Conservation (phyloP, 2,888 invertebrate species). For the Epiperipatus broadwayi region DNA sequence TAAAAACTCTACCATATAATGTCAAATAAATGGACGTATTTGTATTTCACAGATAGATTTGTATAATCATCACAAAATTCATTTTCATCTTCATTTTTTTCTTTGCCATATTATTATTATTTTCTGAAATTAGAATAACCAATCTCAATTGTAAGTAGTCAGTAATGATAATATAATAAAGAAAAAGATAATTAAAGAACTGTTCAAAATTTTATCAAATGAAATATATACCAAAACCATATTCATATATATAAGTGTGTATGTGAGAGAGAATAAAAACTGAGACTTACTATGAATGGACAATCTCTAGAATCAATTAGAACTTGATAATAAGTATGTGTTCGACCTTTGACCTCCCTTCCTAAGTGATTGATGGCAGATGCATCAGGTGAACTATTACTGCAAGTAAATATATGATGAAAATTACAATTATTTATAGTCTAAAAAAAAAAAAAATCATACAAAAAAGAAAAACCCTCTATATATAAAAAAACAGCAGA, state of each 20-base stretch:
- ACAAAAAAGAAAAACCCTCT: background rate
- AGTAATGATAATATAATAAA: no score
- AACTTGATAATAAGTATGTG: slow-evolving; percentile 92
- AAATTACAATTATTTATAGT: background rate
- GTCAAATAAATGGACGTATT: no score
- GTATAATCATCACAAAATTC: no score
- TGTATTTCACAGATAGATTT: no score
- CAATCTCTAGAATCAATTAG: slow-evolving; percentile 91
- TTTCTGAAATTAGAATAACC: no score
- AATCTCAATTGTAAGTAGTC: no score
- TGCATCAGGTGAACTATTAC: slow-evolving; percentile 17
- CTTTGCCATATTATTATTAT: no score
- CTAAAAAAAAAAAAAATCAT: slow-evolving; percentile 1
- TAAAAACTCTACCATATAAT: no score
- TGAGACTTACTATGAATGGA: slow-evolving; percentile 69
- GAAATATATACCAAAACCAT: no score
- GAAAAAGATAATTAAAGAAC: no score
- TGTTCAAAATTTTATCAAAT: no score
- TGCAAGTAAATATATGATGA: slow-evolving; percentile 11
- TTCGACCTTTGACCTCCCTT: slow-evolving; percentile 47
- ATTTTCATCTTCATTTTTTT: no score
- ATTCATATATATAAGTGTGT: background rate
- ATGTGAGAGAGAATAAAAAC: slow-evolving; percentile 12
- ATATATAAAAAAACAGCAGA: background rate
- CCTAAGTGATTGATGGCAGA: slow-evolving; percentile 17